These are phyloP conservation scores for Saccostrea echinata DNA, from an alignment of 1,140 invertebrate genomes.

Conservation along the genomic window DNA sequence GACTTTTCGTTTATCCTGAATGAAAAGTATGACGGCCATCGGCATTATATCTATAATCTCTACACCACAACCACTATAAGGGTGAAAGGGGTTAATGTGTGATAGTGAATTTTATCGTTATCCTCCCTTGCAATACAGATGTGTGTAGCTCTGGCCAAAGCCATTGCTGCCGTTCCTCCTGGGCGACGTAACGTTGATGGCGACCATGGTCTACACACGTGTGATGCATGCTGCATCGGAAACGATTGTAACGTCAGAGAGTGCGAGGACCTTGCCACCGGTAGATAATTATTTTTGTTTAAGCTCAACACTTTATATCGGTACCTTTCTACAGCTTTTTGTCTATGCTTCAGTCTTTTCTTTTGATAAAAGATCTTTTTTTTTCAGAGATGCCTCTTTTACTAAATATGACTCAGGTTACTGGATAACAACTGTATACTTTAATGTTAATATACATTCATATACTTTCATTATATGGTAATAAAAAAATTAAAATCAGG, in stretches of 20 bases:
- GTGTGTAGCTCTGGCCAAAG: not conserved
- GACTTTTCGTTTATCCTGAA: too few species aligned
- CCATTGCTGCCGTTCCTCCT: not conserved
- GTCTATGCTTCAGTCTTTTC: not conserved
- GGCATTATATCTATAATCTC: too few species aligned
- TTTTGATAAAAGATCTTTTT: not conserved
- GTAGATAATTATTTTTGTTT: not conserved
- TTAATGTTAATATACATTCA: too few species aligned
- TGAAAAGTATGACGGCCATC: too few species aligned
- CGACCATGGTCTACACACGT: not conserved
- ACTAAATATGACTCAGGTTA: not conserved
- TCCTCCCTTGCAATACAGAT: not conserved
- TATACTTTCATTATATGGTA: too few species aligned
- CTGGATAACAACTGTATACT: not conserved
- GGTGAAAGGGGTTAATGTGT: not conserved
- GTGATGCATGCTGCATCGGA: not conserved
- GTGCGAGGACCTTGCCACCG: not conserved
- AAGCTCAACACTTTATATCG: too few species aligned
- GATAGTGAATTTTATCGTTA: not conserved
- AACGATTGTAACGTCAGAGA: not conserved
- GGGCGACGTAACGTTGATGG: not conserved
- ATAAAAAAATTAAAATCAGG: too few species aligned
- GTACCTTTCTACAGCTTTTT: too few species aligned
- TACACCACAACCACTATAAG: not conserved
- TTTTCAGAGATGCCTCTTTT: not conserved